Conservation (phyloP, 2,797 vertebrate species). For the Anomalospiza imberbis region DNA sequence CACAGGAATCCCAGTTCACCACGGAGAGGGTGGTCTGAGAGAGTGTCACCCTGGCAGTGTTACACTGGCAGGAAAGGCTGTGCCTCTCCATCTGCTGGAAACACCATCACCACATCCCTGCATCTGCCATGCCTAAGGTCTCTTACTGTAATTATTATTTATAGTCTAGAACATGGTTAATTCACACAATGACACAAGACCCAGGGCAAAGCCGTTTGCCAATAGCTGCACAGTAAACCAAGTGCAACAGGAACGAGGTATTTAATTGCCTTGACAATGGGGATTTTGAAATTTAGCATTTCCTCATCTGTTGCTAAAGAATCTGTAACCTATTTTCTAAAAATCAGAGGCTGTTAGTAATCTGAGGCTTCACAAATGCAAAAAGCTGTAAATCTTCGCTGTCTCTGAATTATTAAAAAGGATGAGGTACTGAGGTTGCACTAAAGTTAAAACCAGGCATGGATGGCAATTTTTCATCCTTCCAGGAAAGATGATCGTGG, state of each 20-base stretch:
- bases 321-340: neutral
- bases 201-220: neutral
- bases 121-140: neutral
- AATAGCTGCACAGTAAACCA: neutral
- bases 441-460: neutral
- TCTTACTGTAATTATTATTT: neutral
- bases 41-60: rapidly evolving
- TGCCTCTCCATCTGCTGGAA: neutral
- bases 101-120: neutral
- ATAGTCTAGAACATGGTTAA: neutral
- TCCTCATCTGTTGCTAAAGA: neutral
- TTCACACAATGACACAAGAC: neutral
- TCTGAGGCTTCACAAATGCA: neutral
- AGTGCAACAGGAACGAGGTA: neutral
- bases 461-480: neutral
- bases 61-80: neutral
- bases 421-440: neutral
- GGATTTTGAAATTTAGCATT: neutral
- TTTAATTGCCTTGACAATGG: neutral
- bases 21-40: neutral
- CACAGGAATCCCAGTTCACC: neutral
- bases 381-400: neutral
- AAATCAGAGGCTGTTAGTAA: neutral
- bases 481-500: neutral
- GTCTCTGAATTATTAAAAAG: neutral